A percentile compares a stretch with the other conserved stretches of the same genome.
Evolutionary conservation across 64 coral and sea anemone species (phyloP).

Genomic region (Hydrozoanthus tunicans): DNA sequence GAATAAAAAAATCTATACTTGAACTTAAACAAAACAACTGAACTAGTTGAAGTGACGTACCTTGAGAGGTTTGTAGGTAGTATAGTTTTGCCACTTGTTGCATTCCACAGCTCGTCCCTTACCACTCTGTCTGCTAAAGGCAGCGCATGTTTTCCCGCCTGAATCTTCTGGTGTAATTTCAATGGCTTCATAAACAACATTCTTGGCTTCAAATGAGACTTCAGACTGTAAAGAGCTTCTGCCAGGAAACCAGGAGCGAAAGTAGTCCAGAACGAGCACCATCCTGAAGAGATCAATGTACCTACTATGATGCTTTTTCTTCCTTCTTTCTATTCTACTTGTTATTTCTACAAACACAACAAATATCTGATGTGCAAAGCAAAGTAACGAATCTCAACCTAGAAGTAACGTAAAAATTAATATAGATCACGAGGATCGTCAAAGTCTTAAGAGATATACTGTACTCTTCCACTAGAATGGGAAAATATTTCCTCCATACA

Average conservation of each 20-base stretch:
- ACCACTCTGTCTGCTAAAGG: constrained; percentile 9
- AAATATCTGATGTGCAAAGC: too few species aligned
- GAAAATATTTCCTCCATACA: too few species aligned
- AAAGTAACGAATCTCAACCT: too few species aligned
- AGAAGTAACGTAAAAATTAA: too few species aligned
- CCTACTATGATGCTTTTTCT: too few species aligned
- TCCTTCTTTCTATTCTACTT: too few species aligned
- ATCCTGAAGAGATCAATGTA: constrained; percentile 38
- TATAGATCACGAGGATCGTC: too few species aligned
- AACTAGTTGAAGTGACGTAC: not conserved
- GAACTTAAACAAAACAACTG: not conserved
- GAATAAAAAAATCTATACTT: not conserved
- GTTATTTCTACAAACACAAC: too few species aligned
- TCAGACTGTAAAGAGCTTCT: not conserved
- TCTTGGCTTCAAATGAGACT: constrained; percentile 53
- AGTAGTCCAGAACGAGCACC: constrained; percentile 40
- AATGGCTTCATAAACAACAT: constrained; percentile 54
- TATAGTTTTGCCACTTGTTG: constrained; percentile 38
- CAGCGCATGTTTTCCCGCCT: constrained; percentile 58
- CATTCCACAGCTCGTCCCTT: constrained; percentile 29
- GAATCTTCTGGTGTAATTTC: not conserved
- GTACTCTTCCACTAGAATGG: too few species aligned
- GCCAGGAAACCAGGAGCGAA: constrained; percentile 55
- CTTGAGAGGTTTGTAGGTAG: constrained; percentile 30
- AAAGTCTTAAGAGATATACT: too few species aligned